Evolutionary conservation across 2,888 invertebrate genomes (phyloP).

Genomic region (Aleiodes testaceus): DNA sequence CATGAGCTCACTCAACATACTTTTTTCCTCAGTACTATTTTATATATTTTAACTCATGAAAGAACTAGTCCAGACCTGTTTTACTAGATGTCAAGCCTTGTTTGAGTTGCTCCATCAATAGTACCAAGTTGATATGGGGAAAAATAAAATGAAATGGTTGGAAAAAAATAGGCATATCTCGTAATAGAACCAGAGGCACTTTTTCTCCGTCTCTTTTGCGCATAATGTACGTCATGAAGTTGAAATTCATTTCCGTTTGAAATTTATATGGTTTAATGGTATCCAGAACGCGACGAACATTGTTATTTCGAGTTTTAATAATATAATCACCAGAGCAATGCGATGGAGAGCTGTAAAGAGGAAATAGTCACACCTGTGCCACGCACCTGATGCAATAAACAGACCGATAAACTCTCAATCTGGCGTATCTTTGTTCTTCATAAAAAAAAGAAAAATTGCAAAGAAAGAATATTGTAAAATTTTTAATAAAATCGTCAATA

Average conservation of each 20-base stretch:
- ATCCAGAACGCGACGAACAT: background rate
- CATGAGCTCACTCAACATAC: slow-evolving; percentile 27
- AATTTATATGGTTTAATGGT: background rate
- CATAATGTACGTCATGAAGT: background rate
- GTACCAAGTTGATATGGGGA: background rate
- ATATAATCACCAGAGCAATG: background rate
- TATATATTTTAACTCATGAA: background rate
- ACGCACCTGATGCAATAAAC: slow-evolving; percentile 30
- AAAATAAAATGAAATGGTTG: too few relatives aligned
- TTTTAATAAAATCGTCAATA: too few relatives aligned
- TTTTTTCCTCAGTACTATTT: slow-evolving; percentile 29
- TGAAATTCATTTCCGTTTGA: slow-evolving; percentile 8
- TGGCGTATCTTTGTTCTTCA: background rate
- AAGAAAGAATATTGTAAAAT: too few relatives aligned
- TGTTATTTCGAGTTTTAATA: slow-evolving; percentile 20
- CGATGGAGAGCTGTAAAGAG: background rate
- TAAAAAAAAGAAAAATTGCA: too few relatives aligned
- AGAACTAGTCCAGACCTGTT: slow-evolving; percentile 34
- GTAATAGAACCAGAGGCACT: too few relatives aligned
- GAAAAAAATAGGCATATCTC: too few relatives aligned
- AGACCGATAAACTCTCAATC: slow-evolving; percentile 9
- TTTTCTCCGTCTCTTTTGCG: too few relatives aligned
- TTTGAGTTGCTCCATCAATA: slow-evolving; percentile 26
- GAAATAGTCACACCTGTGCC: slow-evolving; percentile 21
- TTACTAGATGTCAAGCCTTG: slow-evolving; percentile 5